phyloP scores from a whole-genome alignment of 2,113 vertebrate genomes.

The Oncorhynchus keta region DNA sequence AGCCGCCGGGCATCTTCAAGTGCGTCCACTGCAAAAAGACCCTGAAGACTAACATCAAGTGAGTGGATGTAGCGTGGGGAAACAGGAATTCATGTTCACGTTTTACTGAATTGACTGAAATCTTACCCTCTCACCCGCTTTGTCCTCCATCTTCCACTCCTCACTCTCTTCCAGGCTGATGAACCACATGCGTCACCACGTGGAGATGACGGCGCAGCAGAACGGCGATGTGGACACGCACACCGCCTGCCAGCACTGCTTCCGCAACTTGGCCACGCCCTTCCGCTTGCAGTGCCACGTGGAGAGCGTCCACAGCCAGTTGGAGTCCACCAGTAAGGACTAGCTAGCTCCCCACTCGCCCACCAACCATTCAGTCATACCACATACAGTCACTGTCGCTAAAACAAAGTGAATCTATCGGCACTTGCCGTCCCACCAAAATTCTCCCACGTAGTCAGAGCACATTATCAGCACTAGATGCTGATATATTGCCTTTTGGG shows the following conservation, averaged over 20 bases:
- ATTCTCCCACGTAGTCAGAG: not conserved
- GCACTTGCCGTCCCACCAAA: no score
- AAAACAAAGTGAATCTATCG: not conserved
- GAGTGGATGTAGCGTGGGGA: not conserved
- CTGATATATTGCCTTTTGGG: no score
- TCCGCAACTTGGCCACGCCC: constrained; percentile 80
- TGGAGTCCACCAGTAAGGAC: constrained; percentile 75
- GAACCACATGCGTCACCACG: constrained; percentile 89
- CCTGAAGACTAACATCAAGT: constrained; percentile 87
- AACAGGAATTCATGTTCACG: not conserved
- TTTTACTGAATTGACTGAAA: not conserved
- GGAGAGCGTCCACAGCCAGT: constrained; percentile 83
- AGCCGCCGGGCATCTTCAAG: constrained; percentile 75
- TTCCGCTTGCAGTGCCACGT: constrained; percentile 87
- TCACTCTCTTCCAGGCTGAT: constrained; percentile 78
- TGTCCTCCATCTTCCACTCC: not conserved
- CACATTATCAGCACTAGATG: not conserved
- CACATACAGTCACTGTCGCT: no score
- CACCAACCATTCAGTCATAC: no score
- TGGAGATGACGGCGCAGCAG: constrained; percentile 75
- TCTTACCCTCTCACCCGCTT: not conserved
- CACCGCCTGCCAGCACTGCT: constrained; percentile 85
- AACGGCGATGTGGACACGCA: constrained; percentile 71
- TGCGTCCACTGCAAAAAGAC: constrained; percentile 82
- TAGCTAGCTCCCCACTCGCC: no score